A percentile compares a stretch with the other conserved stretches of the same genome.
These are phyloP conservation scores for Hyposoter dolosus DNA, from an alignment of 2,888 invertebrate genomes.

Conservation along the genomic window DNA sequence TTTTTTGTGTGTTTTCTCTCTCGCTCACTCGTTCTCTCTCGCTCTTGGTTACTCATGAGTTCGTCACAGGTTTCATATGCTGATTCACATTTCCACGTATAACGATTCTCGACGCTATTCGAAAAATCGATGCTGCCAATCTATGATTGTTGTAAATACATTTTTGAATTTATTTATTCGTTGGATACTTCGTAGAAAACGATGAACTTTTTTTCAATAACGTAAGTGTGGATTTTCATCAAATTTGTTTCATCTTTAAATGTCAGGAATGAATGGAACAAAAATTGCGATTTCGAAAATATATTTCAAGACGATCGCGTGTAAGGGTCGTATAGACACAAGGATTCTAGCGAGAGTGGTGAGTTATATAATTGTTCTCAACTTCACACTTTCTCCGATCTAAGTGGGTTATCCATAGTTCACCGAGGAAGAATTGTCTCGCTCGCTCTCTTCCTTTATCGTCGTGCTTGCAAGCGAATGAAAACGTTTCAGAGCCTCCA, in stretches of 20 bases:
- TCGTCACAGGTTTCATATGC: background rate
- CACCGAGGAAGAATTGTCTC: constrained; percentile 27
- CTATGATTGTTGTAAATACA: background rate
- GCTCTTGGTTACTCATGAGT: background rate
- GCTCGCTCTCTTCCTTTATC: background rate
- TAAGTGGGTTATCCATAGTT: constrained; percentile 43
- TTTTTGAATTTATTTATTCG: background rate
- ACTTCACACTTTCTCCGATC: constrained; percentile 39
- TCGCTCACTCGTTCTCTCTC: background rate
- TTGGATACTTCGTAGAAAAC: background rate
- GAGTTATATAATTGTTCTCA: constrained; percentile 25
- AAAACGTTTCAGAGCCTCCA: constrained; percentile 14
- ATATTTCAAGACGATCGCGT: background rate
- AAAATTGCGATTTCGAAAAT: background rate
- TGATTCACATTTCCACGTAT: background rate
- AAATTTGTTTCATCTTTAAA: background rate
- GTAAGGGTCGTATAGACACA: background rate
- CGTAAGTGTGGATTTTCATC: background rate
- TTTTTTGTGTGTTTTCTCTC: background rate
- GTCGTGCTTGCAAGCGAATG: constrained; percentile 6
- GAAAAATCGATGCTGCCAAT: background rate
- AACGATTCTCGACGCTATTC: background rate
- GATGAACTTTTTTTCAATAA: background rate
- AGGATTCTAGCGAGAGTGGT: background rate
- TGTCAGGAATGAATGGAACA: no score